Percentiles rank a stretch among this genome's conserved stretches.
Conservation (phyloP, 1,140 invertebrate species). For the Vanessa atalanta region DNA sequence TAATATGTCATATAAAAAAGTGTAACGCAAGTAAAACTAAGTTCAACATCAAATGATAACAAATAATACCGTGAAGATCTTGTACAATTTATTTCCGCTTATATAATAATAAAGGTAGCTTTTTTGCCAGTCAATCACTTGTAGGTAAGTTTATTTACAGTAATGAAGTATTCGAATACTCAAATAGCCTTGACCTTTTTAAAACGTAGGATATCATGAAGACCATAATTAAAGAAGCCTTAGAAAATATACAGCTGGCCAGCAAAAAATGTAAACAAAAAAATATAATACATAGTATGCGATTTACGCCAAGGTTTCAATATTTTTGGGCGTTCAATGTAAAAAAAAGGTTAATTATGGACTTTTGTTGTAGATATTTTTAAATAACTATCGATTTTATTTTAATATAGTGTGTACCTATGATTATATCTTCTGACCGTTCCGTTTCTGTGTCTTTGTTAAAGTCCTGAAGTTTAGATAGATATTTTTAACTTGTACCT, state of each 20-base stretch:
- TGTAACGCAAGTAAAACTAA: too few relatives aligned
- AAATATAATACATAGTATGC: neutral
- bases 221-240: constrained; percentile 7
- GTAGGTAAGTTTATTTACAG: constrained; percentile 29
- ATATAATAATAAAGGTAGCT: neutral
- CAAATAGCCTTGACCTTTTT: constrained; percentile 45
- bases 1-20: too few relatives aligned
- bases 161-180: constrained; percentile 34
- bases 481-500: too few relatives aligned
- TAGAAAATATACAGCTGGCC: neutral
- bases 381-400: too few relatives aligned
- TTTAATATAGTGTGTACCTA: too few relatives aligned
- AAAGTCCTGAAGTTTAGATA: too few relatives aligned
- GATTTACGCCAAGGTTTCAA: neutral
- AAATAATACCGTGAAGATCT: too few relatives aligned
- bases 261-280: neutral
- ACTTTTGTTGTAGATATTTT: too few relatives aligned
- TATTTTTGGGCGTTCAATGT: neutral
- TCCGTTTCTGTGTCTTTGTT: too few relatives aligned
- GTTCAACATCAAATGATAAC: too few relatives aligned
- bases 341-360: neutral
- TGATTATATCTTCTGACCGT: too few relatives aligned
- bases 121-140: constrained; percentile 27
- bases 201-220: constrained; percentile 31
- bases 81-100: neutral